These are phyloP conservation scores for Neosilurus mollespiculum DNA, from an alignment of 2,797 vertebrate genomes.

Conservation along the genomic window DNA sequence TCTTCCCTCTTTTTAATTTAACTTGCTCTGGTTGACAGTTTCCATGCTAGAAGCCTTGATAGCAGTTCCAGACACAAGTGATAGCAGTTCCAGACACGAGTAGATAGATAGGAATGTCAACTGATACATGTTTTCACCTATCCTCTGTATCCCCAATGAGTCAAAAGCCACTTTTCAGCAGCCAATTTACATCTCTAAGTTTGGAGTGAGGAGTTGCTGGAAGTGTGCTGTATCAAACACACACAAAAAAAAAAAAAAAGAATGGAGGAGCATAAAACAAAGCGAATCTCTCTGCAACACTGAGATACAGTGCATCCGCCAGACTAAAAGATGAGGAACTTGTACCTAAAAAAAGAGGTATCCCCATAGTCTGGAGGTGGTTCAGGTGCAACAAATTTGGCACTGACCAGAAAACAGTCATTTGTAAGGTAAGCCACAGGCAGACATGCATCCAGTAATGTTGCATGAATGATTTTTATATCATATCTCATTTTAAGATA, in stretches of 20 bases:
- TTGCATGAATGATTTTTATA: not conserved
- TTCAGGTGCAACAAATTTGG: too few species aligned
- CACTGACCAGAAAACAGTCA: too few species aligned
- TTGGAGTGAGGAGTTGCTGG: not conserved
- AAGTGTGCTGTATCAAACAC: not conserved
- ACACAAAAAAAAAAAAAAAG: too few species aligned
- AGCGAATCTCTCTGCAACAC: too few species aligned
- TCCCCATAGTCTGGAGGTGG: too few species aligned
- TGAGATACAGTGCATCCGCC: too few species aligned
- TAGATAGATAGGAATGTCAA: not conserved
- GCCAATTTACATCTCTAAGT: not conserved
- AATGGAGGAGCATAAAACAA: too few species aligned
- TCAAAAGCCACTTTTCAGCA: not conserved
- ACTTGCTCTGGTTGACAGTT: slow-evolving; percentile 6
- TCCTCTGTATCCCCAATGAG: not conserved
- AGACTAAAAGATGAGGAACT: too few species aligned
- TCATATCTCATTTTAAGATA: not conserved
- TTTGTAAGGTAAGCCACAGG: too few species aligned
- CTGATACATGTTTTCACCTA: not conserved
- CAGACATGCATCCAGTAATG: not conserved
- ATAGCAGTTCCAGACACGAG: not conserved
- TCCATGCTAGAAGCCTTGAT: not conserved
- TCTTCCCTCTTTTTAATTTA: slow-evolving; percentile 48
- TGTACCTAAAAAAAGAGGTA: too few species aligned
- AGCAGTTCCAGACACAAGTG: not conserved